Conservation (phyloP, 2,113 vertebrate species). For the Toxostoma redivivum region DNA sequence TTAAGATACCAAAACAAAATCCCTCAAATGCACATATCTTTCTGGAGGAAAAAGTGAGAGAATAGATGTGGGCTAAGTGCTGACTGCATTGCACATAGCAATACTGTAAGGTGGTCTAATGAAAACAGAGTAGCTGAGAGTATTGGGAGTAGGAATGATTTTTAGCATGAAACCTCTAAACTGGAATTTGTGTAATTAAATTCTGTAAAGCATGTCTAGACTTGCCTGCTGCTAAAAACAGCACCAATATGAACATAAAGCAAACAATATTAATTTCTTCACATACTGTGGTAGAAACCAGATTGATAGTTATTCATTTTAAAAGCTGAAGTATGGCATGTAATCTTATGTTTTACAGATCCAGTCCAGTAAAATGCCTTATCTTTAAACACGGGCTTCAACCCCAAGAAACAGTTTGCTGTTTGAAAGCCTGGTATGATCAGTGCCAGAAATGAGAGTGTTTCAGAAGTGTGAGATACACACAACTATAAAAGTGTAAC, state of each 20-base stretch:
- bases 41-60: not conserved
- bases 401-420: not conserved
- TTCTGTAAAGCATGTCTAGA: not conserved
- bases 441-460: not conserved
- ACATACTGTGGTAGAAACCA: not conserved
- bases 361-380: not conserved
- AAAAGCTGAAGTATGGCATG: not conserved
- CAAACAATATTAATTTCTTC: not conserved
- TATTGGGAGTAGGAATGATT: not conserved
- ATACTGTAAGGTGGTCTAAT: not conserved
- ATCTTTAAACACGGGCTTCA: accelerated
- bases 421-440: not conserved
- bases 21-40: accelerated
- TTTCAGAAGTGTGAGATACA: not conserved
- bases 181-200: conserved; percentile 24
- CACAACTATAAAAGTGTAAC: not conserved
- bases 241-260: not conserved
- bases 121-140: not conserved
- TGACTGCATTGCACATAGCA: not conserved
- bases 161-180: conserved; percentile 36
- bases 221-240: not conserved
- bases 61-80: not conserved
- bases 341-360: not conserved
- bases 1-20: not conserved
- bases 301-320: not conserved